Evolutionary conservation across 2,888 invertebrate species (phyloP).

Genomic region (Tridacna gigas): DNA sequence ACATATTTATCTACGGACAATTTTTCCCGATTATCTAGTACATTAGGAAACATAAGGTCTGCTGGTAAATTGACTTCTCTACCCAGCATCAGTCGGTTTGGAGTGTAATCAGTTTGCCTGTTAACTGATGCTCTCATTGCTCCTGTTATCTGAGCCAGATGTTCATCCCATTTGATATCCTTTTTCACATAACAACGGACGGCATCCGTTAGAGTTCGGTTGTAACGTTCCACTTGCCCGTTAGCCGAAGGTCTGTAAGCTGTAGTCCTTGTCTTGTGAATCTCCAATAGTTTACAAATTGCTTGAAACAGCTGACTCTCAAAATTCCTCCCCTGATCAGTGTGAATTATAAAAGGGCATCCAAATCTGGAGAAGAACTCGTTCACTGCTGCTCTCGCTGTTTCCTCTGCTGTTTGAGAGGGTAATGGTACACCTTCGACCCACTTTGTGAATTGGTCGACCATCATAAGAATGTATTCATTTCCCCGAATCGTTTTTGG

Average conservation of each 20-base stretch:
- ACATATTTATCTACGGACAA: not conserved
- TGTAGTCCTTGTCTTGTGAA: conserved; percentile 32
- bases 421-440: not conserved
- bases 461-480: conserved; percentile 35
- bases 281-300: conserved; percentile 15
- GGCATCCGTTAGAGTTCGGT: conserved; percentile 25
- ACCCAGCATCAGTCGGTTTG: conserved; percentile 29
- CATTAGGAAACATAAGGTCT: not conserved
- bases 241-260: not conserved
- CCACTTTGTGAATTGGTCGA: conserved; percentile 21
- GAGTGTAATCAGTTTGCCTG: conserved; percentile 22
- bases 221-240: conserved; percentile 1
- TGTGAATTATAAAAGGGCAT: conserved; percentile 11
- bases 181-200: conserved; percentile 24
- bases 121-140: conserved; percentile 21
- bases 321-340: conserved; percentile 21
- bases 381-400: not conserved
- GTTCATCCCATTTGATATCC: not conserved
- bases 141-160: conserved; percentile 21
- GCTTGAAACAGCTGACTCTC: conserved; percentile 2
- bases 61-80: conserved; percentile 16
- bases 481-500: conserved; percentile 25
- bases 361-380: not conserved
- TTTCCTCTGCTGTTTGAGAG: not conserved
- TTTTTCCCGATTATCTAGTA: not conserved